Percentiles rank a stretch among this genome's conserved stretches.
Conservation (phyloP, 2,888 invertebrate genomes). For the Drosophila meridionalis region DNA sequence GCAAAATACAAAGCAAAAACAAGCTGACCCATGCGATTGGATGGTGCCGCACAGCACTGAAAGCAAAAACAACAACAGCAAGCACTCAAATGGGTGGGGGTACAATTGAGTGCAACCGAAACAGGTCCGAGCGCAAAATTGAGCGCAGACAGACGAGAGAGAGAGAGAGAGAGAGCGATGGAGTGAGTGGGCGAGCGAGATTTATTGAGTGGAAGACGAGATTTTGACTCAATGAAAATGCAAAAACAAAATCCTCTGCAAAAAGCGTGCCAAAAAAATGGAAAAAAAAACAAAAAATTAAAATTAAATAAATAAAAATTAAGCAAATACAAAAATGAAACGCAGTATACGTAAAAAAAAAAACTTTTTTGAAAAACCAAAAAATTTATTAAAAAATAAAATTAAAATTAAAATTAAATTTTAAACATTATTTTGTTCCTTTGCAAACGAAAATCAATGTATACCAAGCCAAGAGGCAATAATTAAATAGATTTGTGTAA, state of each 20-base stretch:
- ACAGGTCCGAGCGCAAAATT: conserved; percentile 45
- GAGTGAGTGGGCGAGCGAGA: neutral
- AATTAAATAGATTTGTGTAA: conserved; percentile 48
- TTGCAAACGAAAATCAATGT: conserved; percentile 21
- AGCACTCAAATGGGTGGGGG: conserved; percentile 62
- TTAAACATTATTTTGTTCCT: conserved; percentile 29
- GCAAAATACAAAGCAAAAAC: conserved; percentile 57
- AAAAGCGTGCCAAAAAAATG: conserved; percentile 58
- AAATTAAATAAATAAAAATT: conserved; percentile 39
- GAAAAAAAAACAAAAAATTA: conserved; percentile 13
- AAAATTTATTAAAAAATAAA: conserved; percentile 13
- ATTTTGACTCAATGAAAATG: conserved; percentile 9
- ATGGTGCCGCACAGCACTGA: conserved; percentile 47
- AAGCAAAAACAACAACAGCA: conserved; percentile 50
- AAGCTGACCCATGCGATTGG: conserved; percentile 71
- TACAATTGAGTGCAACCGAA: conserved; percentile 46
- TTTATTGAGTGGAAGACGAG: conserved; percentile 49
- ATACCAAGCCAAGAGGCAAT: conserved; percentile 43
- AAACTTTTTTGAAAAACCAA: conserved; percentile 2
- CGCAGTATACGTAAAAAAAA: conserved; percentile 80
- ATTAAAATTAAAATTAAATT: conserved; percentile 46
- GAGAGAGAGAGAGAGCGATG: neutral
- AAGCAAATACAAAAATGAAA: conserved; percentile 71
- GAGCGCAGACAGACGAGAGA: conserved; percentile 17
- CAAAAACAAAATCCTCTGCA: conserved; percentile 45